Conservation (phyloP, 2,797 vertebrate genomes). For the Antennarius maculatus region DNA sequence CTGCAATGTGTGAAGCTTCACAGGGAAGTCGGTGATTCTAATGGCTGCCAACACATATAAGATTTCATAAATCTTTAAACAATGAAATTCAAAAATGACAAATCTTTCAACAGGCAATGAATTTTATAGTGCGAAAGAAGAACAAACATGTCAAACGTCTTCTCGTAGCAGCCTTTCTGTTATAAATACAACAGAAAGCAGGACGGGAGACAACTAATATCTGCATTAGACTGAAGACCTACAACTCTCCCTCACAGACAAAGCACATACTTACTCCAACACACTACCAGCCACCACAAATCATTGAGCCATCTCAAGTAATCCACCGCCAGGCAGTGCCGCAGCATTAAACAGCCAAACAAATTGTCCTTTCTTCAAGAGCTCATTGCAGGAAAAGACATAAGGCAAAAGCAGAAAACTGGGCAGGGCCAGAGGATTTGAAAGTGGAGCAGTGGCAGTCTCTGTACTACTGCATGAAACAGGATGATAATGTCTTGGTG, state of each 20-base stretch:
- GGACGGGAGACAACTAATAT: slow-evolving; percentile 57
- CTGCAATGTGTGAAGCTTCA: slow-evolving; percentile 63
- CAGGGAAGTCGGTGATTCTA: slow-evolving; percentile 70
- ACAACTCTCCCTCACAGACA: slow-evolving; percentile 48
- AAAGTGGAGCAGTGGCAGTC: slow-evolving; percentile 45
- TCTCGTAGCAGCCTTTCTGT: slow-evolving; percentile 24
- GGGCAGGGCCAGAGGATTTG: slow-evolving; percentile 36
- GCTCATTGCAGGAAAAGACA: slow-evolving; percentile 66
- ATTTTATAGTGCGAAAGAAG: slow-evolving; percentile 47
- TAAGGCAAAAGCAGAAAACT: slow-evolving; percentile 63
- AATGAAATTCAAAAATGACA: slow-evolving; percentile 64
- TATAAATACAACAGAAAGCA: slow-evolving; percentile 46
- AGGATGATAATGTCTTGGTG: slow-evolving; percentile 39
- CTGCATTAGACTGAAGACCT: slow-evolving; percentile 62
- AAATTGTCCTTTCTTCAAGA: slow-evolving; percentile 75
- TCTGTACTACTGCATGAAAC: slow-evolving; percentile 37
- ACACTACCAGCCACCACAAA: slow-evolving; percentile 73
- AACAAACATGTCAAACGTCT: slow-evolving; percentile 33
- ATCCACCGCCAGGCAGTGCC: slow-evolving; percentile 71
- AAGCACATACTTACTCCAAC: slow-evolving; percentile 51
- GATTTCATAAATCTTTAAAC: slow-evolving; percentile 68
- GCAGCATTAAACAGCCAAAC: slow-evolving; percentile 76
- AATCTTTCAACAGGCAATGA: slow-evolving; percentile 60
- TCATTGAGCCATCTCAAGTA: slow-evolving; percentile 76
- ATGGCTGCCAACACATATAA: slow-evolving; percentile 59